Conservation (phyloP, 2,113 vertebrate species). For the Felis catus region DNA sequence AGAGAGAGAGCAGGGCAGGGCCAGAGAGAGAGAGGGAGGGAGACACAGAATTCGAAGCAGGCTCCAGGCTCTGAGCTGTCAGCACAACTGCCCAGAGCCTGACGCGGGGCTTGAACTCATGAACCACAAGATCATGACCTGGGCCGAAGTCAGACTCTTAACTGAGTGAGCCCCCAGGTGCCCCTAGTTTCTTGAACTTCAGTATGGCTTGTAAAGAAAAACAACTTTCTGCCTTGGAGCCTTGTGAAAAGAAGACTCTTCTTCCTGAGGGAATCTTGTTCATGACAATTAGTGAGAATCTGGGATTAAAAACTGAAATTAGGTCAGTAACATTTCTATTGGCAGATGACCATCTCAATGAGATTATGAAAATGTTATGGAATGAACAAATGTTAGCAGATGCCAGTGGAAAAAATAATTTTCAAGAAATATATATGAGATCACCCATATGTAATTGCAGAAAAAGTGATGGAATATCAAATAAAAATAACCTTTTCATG, state of each 20-base stretch:
- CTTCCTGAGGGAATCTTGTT: constrained; percentile 57
- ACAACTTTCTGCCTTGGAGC: constrained; percentile 28
- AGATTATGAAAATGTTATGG: constrained; percentile 49
- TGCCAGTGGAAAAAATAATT: background rate
- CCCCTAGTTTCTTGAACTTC: background rate
- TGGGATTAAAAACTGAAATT: constrained; percentile 59
- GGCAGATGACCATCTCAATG: constrained; percentile 43
- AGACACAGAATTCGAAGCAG: too few species aligned
- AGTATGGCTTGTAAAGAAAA: constrained; percentile 29
- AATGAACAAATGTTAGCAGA: constrained; percentile 21
- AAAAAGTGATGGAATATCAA: constrained; percentile 6
- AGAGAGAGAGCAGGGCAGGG: too few species aligned
- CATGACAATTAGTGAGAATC: constrained; percentile 69
- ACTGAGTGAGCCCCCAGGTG: too few species aligned
- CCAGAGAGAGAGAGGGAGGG: too few species aligned
- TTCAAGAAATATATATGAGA: background rate
- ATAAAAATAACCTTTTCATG: constrained; percentile 14
- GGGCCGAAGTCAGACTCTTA: too few species aligned
- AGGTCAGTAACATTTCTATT: constrained; percentile 63
- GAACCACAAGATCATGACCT: too few species aligned
- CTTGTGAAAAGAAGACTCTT: constrained; percentile 28
- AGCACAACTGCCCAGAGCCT: too few species aligned
- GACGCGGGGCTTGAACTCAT: too few species aligned
- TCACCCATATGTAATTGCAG: background rate
- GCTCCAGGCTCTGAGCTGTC: too few species aligned